These are phyloP conservation scores for Apis dorsata DNA, from an alignment of 1,140 invertebrate species.

Conservation along the genomic window DNA sequence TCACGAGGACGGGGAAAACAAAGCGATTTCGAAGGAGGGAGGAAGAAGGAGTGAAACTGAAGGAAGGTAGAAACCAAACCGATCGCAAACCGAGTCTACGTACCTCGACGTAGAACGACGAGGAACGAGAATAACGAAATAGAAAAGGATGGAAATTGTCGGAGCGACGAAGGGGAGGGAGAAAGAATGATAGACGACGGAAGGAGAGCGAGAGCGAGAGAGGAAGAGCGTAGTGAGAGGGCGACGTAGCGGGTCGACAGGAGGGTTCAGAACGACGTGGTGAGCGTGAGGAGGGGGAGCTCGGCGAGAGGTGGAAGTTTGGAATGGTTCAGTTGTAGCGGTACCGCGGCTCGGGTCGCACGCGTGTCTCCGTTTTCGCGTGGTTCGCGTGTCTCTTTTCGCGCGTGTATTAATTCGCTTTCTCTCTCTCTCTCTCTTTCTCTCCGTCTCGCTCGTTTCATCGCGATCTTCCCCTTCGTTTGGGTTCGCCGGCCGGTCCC, in stretches of 20 bases:
- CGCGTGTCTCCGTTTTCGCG: conserved; percentile 51
- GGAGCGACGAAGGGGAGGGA: conserved; percentile 31
- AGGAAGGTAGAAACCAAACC: not conserved
- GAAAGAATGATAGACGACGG: conserved; percentile 33
- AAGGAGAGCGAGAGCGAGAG: conserved; percentile 42
- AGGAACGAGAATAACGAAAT: conserved; percentile 17
- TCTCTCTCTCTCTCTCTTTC: not conserved
- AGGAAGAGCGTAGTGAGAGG: conserved; percentile 40
- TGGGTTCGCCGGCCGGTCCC: not conserved
- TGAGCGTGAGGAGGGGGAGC: conserved; percentile 64
- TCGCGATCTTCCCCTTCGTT: not conserved
- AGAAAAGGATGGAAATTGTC: conserved; percentile 33
- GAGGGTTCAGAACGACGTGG: conserved; percentile 29
- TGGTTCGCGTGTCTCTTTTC: conserved; percentile 14
- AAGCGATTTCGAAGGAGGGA: not conserved
- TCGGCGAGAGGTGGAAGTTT: conserved; percentile 70
- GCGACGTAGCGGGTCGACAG: conserved; percentile 36
- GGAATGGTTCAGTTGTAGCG: conserved; percentile 77
- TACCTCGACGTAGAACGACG: conserved; percentile 23
- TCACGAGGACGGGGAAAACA: not conserved
- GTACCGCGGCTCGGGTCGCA: conserved; percentile 71
- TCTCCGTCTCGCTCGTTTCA: not conserved
- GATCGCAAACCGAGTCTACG: not conserved
- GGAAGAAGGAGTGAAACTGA: not conserved
- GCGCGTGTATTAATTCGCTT: conserved; percentile 5